Conservation (phyloP, 1,140 invertebrate species). For the Aricia agestis region DNA sequence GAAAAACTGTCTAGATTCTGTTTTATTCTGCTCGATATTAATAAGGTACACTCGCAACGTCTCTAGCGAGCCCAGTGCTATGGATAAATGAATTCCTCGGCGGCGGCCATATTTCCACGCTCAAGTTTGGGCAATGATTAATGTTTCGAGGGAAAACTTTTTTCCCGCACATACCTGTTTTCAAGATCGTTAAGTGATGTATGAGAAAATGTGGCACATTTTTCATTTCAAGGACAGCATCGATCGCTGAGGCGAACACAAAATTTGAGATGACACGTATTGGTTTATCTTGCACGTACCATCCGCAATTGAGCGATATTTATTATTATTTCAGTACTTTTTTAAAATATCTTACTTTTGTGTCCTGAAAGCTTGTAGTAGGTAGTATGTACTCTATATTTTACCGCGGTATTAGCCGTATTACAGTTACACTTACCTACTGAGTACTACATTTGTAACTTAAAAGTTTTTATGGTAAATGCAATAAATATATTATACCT, state of each 20-base stretch:
- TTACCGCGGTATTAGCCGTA: too few relatives aligned
- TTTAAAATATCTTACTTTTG: too few relatives aligned
- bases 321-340: too few relatives aligned
- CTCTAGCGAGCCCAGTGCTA: too few relatives aligned
- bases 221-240: not conserved
- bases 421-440: not conserved
- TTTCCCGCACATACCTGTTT: conserved; percentile 20
- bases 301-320: too few relatives aligned
- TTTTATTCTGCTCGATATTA: too few relatives aligned
- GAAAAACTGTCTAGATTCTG: too few relatives aligned
- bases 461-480: not conserved
- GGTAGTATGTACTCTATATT: too few relatives aligned
- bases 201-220: conserved; percentile 20
- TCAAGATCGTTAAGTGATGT: conserved; percentile 12
- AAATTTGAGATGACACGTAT: too few relatives aligned
- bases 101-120: conserved; percentile 12
- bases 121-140: conserved; percentile 48
- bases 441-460: not conserved
- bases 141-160: conserved; percentile 38
- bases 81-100: not conserved
- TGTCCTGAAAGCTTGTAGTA: too few relatives aligned
- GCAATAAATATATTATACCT: not conserved
- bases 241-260: not conserved
- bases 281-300: not conserved
- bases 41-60: too few relatives aligned